Base-by-base conservation (phyloP, 2,113 vertebrate species). In the Sigmodon hispidus region DNA sequence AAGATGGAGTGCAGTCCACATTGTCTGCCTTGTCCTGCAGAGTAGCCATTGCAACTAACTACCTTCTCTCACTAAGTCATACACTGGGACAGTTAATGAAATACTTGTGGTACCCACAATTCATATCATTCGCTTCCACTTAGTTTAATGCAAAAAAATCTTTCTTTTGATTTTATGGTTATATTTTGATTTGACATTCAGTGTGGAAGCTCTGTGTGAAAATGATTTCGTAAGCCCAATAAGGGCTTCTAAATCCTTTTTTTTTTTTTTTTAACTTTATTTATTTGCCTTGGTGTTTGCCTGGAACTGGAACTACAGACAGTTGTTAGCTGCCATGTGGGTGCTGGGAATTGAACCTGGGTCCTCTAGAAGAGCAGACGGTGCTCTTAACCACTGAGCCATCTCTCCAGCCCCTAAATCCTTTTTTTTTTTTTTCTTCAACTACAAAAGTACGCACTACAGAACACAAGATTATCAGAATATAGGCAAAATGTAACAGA, bases 111-210 rank as follows among this genome's bases (percentile, higher is more conserved):
- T 81, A 76, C 81, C 48, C 81, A 40, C 65, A 73, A 9, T 92
- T 85, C 73, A 36, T 87, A 83, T 85, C 73, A 36, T 87, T 77
- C 50, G 43, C 94, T 79, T 89, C 59, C 87, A 87, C 81, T 91
- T 94, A 90, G 52, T 80, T 76, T 85, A 80, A 94, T 86, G 63
- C 29, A 96, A 95, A 96, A 95, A 84, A 97, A 55, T 87, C 69
- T 96, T 87, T 67, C 93, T 93, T 92, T 94, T 80, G 81, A 95
- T 89, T 94, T 93, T 86, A 48, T 88, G 57, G 92, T 92, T 93
- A 45, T 80, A 50, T 96, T 88, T 95, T 90, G 31, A 94, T 90
- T 81, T 95, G 92, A 81, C 26, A 50, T 88, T 57, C 90, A 92
- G 67, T 94, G 63, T 84, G 80, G 91, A 90, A 55, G 17, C 17